Evolutionary conservation across 2,797 vertebrate genomes (phyloP).

Genomic region (Channallabes apus): DNA sequence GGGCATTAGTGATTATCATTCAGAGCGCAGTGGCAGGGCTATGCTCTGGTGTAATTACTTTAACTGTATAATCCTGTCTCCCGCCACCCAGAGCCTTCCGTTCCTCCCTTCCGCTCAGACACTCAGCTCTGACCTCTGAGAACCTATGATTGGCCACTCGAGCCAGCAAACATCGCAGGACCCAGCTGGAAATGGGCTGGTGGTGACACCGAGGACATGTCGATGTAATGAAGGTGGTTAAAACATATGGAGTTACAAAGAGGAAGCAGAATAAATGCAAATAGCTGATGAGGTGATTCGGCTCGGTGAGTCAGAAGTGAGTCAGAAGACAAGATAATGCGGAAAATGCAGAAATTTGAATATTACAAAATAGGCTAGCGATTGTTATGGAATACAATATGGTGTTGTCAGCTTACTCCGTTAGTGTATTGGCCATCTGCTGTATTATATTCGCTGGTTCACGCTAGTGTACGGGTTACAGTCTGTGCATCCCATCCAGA

Average conservation of each 20-base stretch:
- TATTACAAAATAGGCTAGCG: slow-evolving; percentile 5
- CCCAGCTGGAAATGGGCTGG: slow-evolving; percentile 11
- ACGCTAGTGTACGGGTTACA: neutral
- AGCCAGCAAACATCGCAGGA: slow-evolving; percentile 11
- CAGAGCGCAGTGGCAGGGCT: neutral
- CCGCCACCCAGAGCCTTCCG: slow-evolving; percentile 25
- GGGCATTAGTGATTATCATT: slow-evolving; percentile 21
- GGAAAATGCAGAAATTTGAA: slow-evolving; percentile 18
- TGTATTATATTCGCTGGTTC: neutral
- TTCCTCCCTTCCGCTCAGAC: slow-evolving; percentile 20
- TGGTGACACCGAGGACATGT: neutral
- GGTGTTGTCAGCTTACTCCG: slow-evolving; percentile 4
- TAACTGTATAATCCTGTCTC: slow-evolving; percentile 39
- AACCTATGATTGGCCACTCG: slow-evolving; percentile 21
- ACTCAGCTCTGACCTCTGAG: slow-evolving; percentile 25
- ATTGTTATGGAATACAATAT: slow-evolving; percentile 4
- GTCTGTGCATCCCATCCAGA: neutral
- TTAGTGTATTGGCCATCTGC: neutral
- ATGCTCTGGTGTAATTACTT: slow-evolving; percentile 42
- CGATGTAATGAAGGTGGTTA: slow-evolving; percentile 5
- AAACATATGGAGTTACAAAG: slow-evolving; percentile 9
- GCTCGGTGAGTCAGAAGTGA: slow-evolving; percentile 23
- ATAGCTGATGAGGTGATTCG: slow-evolving; percentile 14
- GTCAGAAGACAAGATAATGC: neutral
- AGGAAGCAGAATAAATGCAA: slow-evolving; percentile 11